Evolutionary conservation across 1,140 invertebrate species (phyloP).

Genomic region (Euura lappo): DNA sequence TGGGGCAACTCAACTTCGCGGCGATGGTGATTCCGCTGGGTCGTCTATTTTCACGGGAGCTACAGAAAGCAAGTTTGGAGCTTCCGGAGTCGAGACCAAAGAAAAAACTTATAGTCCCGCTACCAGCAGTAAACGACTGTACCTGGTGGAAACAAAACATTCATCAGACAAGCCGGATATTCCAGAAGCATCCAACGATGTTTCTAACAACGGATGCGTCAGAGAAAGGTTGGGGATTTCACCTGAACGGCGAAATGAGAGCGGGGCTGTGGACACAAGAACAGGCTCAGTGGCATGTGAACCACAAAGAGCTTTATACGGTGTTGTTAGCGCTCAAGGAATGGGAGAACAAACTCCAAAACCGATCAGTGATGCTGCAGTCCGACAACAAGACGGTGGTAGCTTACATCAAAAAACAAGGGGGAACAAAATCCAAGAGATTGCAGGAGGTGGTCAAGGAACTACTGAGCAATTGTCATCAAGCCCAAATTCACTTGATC

Average conservation of each 20-base stretch:
- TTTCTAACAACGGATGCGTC: slow-evolving; percentile 44
- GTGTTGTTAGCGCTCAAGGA: slow-evolving; percentile 35
- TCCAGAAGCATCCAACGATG: slow-evolving; percentile 24
- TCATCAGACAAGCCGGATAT: slow-evolving; percentile 25
- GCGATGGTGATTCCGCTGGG: slow-evolving; percentile 12
- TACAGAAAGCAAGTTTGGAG: slow-evolving; percentile 13
- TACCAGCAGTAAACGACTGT: slow-evolving; percentile 22
- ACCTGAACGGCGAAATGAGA: slow-evolving; percentile 27
- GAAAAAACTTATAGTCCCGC: slow-evolving; percentile 16
- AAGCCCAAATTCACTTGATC: slow-evolving; percentile 16
- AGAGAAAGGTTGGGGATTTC: slow-evolving; percentile 38
- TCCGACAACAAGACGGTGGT: slow-evolving; percentile 46
- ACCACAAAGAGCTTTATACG: slow-evolving; percentile 42
- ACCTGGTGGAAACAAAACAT: slow-evolving; percentile 30
- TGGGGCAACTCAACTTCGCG: slow-evolving; percentile 22
- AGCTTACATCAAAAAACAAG: slow-evolving; percentile 33
- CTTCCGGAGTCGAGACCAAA: slow-evolving; percentile 26
- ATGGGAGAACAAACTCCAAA: slow-evolving; percentile 20
- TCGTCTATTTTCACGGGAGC: slow-evolving; percentile 13
- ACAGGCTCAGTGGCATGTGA: slow-evolving; percentile 36
- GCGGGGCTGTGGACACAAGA: slow-evolving; percentile 29
- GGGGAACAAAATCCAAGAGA: slow-evolving; percentile 27
- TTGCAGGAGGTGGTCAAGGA: slow-evolving; percentile 20
- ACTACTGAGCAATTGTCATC: slow-evolving; percentile 22
- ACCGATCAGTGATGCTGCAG: slow-evolving; percentile 36